Conservation (phyloP, 2,888 invertebrate genomes). For the Protonemura montana region DNA sequence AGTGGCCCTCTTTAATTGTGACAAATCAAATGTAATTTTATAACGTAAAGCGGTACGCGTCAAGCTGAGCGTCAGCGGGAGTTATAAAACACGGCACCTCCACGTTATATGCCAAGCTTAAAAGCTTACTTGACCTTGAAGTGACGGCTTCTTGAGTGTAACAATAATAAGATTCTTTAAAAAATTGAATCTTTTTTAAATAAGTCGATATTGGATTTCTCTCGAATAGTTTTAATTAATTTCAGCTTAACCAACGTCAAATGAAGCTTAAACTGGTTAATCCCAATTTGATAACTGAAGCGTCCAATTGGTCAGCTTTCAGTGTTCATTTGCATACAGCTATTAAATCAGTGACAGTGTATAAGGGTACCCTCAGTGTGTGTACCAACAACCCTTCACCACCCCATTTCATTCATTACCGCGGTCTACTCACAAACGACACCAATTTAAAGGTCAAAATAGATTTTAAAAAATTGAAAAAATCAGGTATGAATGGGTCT, state of each 20-base stretch:
- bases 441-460: slow-evolving; percentile 9
- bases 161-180: not conserved
- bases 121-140: not conserved
- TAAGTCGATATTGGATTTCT: not conserved
- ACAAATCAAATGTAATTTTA: not conserved
- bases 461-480: slow-evolving; percentile 18
- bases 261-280: not conserved
- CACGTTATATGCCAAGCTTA: not conserved
- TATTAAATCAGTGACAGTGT: not conserved
- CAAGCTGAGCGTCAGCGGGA: not conserved
- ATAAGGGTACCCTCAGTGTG: slow-evolving; percentile 19
- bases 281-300: not conserved
- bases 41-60: not conserved
- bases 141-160: not conserved
- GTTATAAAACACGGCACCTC: not conserved
- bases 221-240: not conserved
- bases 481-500: slow-evolving; percentile 17
- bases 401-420: not conserved
- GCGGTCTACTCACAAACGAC: not conserved
- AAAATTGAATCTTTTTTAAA: not conserved
- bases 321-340: slow-evolving; percentile 28
- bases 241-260: slow-evolving; percentile 8
- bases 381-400: not conserved
- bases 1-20: not conserved
- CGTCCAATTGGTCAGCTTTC: slow-evolving; percentile 23